These are phyloP conservation scores for Aelia acuminata DNA, from an alignment of 2,888 invertebrate species.

Conservation along the genomic window DNA sequence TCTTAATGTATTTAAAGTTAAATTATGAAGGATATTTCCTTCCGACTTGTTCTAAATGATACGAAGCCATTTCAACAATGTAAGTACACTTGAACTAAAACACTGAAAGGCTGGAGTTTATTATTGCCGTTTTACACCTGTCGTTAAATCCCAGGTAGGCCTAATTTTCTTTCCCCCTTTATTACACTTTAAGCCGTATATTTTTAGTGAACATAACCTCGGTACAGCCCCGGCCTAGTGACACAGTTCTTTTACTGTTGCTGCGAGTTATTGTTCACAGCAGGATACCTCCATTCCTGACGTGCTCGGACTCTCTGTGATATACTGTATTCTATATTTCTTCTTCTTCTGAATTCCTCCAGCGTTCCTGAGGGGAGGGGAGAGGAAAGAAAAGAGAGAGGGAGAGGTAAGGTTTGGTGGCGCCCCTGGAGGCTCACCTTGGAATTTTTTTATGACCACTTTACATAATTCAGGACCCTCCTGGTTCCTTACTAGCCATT, in stretches of 20 bases:
- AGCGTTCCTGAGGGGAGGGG: neutral
- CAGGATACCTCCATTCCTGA: neutral
- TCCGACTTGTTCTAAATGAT: neutral
- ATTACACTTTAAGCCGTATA: neutral
- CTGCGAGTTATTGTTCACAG: slow-evolving; percentile 9
- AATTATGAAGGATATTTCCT: neutral
- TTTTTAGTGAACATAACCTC: neutral
- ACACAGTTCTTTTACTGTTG: neutral
- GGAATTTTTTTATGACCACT: slow-evolving; percentile 33
- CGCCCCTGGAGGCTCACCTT: neutral
- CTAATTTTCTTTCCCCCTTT: neutral
- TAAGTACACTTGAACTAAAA: neutral
- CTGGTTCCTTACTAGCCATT: slow-evolving; percentile 7
- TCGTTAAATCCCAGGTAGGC: neutral
- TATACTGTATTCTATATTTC: slow-evolving; percentile 28
- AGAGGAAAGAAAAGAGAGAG: neutral
- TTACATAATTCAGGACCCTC: slow-evolving; percentile 14
- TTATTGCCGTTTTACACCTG: neutral
- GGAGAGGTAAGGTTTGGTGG: neutral
- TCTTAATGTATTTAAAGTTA: neutral
- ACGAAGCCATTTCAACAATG: neutral
- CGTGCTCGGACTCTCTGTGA: neutral
- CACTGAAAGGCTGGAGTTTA: neutral
- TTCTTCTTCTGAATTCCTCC: slow-evolving; percentile 11
- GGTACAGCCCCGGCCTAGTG: neutral